These are phyloP conservation scores for Anodontia alba DNA, from an alignment of 2,888 invertebrate species.

Conservation along the genomic window DNA sequence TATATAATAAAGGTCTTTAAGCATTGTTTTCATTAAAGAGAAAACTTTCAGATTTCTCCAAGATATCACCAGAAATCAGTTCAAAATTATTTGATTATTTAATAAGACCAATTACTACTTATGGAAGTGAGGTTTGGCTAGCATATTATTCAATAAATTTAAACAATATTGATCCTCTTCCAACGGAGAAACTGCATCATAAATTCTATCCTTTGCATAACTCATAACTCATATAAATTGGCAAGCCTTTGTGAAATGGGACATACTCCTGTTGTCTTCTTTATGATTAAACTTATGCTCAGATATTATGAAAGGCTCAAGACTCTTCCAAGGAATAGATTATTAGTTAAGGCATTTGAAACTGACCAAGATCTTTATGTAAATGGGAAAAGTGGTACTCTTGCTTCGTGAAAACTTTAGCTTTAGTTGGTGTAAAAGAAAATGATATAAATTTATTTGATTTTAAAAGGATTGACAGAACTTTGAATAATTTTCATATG, in stretches of 20 bases:
- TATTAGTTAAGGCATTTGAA: background rate
- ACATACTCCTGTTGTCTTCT: background rate
- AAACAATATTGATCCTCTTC: conserved; percentile 2
- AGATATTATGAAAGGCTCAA: conserved; percentile 7
- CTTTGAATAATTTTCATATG: too few relatives aligned
- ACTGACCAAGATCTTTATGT: background rate
- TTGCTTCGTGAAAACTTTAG: background rate
- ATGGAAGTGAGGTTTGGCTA: conserved; percentile 2
- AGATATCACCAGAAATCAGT: background rate
- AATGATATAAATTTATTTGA: background rate
- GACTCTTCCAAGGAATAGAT: background rate
- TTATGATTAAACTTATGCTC: background rate
- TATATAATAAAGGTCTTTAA: background rate
- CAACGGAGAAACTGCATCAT: background rate
- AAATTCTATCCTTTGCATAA: background rate
- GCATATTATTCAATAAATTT: background rate
- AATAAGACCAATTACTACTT: background rate
- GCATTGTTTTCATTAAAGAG: background rate
- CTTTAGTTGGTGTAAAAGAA: too few relatives aligned
- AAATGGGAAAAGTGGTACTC: background rate
- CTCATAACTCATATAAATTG: background rate
- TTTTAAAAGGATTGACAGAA: background rate
- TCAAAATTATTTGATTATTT: conserved; percentile 4
- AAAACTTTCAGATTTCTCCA: background rate
- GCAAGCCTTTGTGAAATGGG: conserved; percentile 8